Evolutionary conservation across 1,140 invertebrate genomes (phyloP), one percentile per base, ranked within the genome.

Genomic region (Ips nitidus): DNA sequence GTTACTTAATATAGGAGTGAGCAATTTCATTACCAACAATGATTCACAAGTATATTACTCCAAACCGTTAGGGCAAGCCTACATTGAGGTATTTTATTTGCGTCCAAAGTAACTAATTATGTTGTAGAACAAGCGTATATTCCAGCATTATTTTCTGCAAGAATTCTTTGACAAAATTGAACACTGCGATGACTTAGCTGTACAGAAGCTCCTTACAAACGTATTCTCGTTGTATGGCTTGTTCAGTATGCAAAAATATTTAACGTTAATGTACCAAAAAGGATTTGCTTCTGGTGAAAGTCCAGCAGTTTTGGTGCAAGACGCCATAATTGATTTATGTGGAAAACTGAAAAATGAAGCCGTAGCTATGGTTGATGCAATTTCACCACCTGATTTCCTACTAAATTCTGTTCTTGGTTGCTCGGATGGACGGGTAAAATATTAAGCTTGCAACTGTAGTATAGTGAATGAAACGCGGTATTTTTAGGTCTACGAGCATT

Each of bases 371-470:
- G 89, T 89, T 0, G 95, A 97, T 84, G 87, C 88, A 1, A 85
- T 97, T 66, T 91, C 94, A 38, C 94, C 94, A 2, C 89, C 92
- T n/a, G 94, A 97, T 84, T 95, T 91, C 78, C 86, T 92, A 73
- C 77, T 94, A 0, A 90, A 91, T 77, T 94, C 92, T 4, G 86
- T 88, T 8, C 81, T 95, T 5, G 93, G 92, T 59, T 83, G 84
- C 75, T 87, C 91, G 2, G 91, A 94, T 83, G 93, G 93, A 76
- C 83, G 92, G 80, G 59, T 62, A 62, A 37, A 40, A 8, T 4
- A n/a, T 47, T 47, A 47, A 22, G 22, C 22, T 22, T 22, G 22
- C 22, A 22, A 22, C 22, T 22, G 22, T 22, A 22, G 22, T 22
- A 22, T 22, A 22, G 22, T 22, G 22, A 22, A 22, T 22, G 22